Conservation (phyloP, 23 tunicate species). For the Halocynthia roretzi region DNA sequence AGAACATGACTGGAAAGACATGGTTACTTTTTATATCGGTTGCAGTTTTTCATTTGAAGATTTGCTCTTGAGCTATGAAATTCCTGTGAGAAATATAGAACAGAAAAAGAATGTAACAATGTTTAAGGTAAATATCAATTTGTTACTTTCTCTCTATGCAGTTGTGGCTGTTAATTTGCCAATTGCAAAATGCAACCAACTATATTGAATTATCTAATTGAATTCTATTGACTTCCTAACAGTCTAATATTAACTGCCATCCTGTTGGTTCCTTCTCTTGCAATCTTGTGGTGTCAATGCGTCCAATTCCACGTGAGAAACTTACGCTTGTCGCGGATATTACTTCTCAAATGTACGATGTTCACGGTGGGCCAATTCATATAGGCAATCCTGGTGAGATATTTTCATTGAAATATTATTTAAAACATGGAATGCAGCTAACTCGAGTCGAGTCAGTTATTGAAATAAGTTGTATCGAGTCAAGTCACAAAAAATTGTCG, state of each 20-base stretch:
- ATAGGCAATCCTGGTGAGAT: constrained; percentile 65
- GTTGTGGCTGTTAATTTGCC: too few relatives aligned
- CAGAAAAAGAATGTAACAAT: constrained; percentile 49
- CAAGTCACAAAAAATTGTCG: too few relatives aligned
- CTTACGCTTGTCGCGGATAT: constrained; percentile 35
- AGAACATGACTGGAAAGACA: constrained; percentile 52
- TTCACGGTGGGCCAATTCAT: constrained; percentile 86
- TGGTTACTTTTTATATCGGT: constrained; percentile 71
- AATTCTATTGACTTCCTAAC: too few relatives aligned
- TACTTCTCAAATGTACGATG: constrained; percentile 38
- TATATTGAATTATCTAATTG: too few relatives aligned
- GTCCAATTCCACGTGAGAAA: constrained; percentile 37
- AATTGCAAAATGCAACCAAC: too few relatives aligned
- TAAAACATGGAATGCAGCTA: not conserved
- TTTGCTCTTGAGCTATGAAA: constrained; percentile 36
- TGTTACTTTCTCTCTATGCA: too few relatives aligned
- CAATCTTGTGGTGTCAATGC: constrained; percentile 75
- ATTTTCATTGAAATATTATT: not conserved
- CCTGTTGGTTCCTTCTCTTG: constrained; percentile 48
- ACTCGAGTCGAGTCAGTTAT: too few relatives aligned
- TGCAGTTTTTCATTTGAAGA: constrained; percentile 89
- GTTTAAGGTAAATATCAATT: constrained; percentile 17
- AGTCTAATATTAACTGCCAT: constrained; percentile 40
- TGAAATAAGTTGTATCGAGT: not conserved
- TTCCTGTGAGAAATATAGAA: constrained; percentile 24